Evolutionary conservation across 2,888 invertebrate genomes (phyloP).

Genomic region (Patella pellucida): DNA sequence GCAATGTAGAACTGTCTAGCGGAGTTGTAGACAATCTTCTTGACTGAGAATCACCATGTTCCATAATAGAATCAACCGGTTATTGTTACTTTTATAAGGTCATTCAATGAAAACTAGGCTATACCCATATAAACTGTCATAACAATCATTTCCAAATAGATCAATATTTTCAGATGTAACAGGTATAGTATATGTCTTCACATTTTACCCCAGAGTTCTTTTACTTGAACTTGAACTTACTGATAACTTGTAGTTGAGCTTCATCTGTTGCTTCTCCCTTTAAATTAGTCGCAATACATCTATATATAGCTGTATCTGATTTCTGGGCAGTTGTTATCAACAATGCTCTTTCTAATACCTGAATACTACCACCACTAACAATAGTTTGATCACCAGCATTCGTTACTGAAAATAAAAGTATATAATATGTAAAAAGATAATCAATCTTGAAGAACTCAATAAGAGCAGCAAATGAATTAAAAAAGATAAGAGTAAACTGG

Average conservation of each 20-base stretch:
- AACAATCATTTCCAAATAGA: not conserved
- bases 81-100: too few relatives aligned
- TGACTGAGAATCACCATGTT: too few relatives aligned
- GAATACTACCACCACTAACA: constrained; percentile 80
- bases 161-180: not conserved
- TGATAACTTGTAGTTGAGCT: constrained; percentile 82
- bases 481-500: not conserved
- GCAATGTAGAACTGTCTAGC: too few relatives aligned
- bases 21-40: too few relatives aligned
- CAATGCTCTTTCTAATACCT: constrained; percentile 89
- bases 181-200: not conserved
- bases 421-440: not conserved
- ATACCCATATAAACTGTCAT: not conserved
- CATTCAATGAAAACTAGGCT: too few relatives aligned
- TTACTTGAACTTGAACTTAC: constrained; percentile 42
- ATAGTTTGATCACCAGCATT: constrained; percentile 36
- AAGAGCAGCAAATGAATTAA: not conserved
- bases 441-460: not conserved
- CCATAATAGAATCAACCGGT: too few relatives aligned
- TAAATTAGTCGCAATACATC: constrained; percentile 89
- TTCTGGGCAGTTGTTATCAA: constrained; percentile 87
- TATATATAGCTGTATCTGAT: constrained; percentile 89
- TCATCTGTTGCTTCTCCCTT: constrained; percentile 88
- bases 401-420: constrained; percentile 34
- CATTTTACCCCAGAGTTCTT: not conserved